Evolutionary conservation across 2,888 invertebrate genomes (phyloP).

Genomic region (Idaea aversata): DNA sequence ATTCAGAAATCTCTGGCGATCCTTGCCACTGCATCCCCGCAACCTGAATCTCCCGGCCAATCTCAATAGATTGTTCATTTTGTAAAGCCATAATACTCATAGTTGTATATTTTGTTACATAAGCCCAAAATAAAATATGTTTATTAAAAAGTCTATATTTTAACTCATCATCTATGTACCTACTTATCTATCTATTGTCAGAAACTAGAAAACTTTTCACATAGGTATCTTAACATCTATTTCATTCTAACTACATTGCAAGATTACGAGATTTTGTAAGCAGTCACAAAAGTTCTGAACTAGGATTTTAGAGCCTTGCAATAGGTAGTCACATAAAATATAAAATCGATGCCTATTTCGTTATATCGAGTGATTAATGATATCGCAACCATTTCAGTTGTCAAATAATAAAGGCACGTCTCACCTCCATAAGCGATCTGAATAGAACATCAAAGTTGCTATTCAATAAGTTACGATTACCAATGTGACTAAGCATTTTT

Average conservation of each 20-base stretch:
- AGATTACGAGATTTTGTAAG: constrained; percentile 50
- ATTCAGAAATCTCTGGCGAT: constrained; percentile 84
- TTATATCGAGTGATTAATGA: not conserved
- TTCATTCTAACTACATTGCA: not conserved
- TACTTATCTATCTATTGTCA: no score
- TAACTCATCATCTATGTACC: not conserved
- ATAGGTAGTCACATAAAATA: not conserved
- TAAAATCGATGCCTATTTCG: not conserved
- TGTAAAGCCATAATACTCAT: constrained; percentile 45
- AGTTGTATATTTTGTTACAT: constrained; percentile 39
- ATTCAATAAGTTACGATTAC: not conserved
- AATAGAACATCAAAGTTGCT: not conserved
- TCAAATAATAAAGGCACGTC: not conserved
- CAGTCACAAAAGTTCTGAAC: not conserved
- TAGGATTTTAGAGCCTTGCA: not conserved
- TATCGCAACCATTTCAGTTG: not conserved
- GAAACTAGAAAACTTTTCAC: no score
- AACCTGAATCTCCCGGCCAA: constrained; percentile 38
- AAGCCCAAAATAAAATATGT: not conserved
- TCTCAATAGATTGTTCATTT: constrained; percentile 45
- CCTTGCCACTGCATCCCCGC: constrained; percentile 82
- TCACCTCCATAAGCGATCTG: not conserved
- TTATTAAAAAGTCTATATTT: not conserved
- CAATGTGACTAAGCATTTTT: not conserved
- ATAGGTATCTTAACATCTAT: no score